Conservation (phyloP, 2,113 vertebrate species). For the Todiramphus saurophagus region DNA sequence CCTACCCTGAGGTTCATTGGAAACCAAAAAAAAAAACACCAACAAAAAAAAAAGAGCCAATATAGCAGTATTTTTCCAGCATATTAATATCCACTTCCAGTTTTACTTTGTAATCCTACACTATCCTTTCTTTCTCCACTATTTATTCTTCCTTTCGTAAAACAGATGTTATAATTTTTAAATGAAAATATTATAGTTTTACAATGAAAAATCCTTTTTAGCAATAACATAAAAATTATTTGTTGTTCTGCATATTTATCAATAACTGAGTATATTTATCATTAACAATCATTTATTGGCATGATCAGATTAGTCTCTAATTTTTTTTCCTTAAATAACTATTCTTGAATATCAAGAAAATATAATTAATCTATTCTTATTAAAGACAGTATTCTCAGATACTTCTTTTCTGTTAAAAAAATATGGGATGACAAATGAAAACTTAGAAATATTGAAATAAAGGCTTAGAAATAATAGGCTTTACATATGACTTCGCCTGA, state of each 20-base stretch:
- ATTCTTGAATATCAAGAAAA: background rate
- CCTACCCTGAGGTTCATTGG: background rate
- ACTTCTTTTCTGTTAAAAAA: background rate
- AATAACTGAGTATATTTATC: background rate
- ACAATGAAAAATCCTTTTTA: background rate
- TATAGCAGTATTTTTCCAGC: background rate
- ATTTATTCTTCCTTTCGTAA: background rate
- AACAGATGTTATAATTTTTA: background rate
- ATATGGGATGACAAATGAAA: background rate
- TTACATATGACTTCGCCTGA: background rate
- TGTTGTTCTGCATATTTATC: background rate
- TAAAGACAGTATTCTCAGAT: background rate
- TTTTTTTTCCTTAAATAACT: background rate
- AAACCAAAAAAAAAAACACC: background rate
- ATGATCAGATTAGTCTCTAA: background rate
- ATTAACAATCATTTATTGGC: background rate
- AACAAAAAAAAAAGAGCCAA: background rate
- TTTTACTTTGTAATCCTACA: background rate
- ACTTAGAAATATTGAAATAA: background rate
- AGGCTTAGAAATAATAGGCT: background rate
- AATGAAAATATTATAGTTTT: background rate
- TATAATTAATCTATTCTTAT: background rate
- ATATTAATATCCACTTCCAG: background rate
- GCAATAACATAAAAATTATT: background rate
- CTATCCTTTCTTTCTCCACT: background rate